These are phyloP conservation scores for Keiferia lycopersicella DNA, from an alignment of 2,888 invertebrate genomes.

Conservation along the genomic window DNA sequence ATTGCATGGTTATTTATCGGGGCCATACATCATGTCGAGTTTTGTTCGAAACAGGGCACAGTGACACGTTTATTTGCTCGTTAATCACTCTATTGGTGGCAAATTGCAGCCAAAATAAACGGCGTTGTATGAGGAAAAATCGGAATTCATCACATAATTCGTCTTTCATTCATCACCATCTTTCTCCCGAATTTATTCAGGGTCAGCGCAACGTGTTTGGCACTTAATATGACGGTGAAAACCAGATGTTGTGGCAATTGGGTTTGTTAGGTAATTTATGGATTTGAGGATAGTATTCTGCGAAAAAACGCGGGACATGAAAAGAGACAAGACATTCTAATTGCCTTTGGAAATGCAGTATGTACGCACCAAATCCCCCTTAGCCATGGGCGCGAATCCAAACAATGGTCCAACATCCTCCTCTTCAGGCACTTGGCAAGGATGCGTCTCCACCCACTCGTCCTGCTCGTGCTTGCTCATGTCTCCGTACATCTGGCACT, in stretches of 20 bases:
- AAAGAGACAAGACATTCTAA: not conserved
- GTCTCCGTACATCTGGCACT: slow-evolving; percentile 50
- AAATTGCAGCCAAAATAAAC: slow-evolving; percentile 30
- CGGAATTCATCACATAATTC: not conserved
- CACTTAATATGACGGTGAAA: too few relatives aligned
- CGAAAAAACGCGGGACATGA: too few relatives aligned
- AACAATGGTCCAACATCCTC: slow-evolving; percentile 35
- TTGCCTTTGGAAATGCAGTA: too few relatives aligned
- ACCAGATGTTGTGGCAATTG: too few relatives aligned
- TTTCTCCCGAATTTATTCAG: too few relatives aligned
- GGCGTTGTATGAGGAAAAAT: slow-evolving; percentile 26
- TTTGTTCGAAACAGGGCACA: slow-evolving; percentile 32
- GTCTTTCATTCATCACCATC: too few relatives aligned
- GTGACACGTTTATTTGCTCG: slow-evolving; percentile 37
- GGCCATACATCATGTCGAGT: slow-evolving; percentile 34
- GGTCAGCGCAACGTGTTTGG: too few relatives aligned
- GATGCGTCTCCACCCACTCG: slow-evolving; percentile 48
- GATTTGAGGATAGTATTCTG: too few relatives aligned
- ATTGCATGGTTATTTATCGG: slow-evolving; percentile 32
- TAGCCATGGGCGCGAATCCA: slow-evolving; percentile 46
- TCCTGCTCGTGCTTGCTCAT: slow-evolving; percentile 52
- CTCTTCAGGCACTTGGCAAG: slow-evolving; percentile 42
- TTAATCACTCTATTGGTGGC: slow-evolving; percentile 35
- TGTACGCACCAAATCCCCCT: slow-evolving; percentile 56
- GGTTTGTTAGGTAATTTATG: too few relatives aligned